phyloP scores from a whole-genome alignment of 2,888 invertebrate species.

The Myathropa florea region DNA sequence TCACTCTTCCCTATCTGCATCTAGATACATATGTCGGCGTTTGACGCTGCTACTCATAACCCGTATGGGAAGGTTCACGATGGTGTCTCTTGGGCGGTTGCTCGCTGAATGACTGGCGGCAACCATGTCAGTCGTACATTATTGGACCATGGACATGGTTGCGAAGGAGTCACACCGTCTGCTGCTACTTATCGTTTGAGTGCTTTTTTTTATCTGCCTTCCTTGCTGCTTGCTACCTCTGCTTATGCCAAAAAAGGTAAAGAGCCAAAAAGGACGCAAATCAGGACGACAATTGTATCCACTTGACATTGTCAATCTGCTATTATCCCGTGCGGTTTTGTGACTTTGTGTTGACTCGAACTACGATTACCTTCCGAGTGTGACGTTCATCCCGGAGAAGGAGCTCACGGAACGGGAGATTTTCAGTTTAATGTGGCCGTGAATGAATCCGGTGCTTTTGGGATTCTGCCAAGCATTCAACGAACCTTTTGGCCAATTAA shows the following conservation, averaged over 20 bases:
- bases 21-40: slow-evolving; percentile 11
- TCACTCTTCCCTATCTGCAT: slow-evolving; percentile 20
- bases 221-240: background rate
- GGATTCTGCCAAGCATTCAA: slow-evolving; percentile 33
- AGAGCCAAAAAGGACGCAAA: background rate
- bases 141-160: slow-evolving; percentile 57
- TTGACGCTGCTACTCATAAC: slow-evolving; percentile 7
- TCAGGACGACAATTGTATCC: slow-evolving; percentile 13
- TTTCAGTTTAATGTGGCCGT: background rate
- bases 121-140: slow-evolving; percentile 58
- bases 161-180: slow-evolving; percentile 19
- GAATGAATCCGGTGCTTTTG: slow-evolving; percentile 1
- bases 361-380: background rate
- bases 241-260: slow-evolving; percentile 15
- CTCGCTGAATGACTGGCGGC: slow-evolving; percentile 38
- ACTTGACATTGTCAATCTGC: slow-evolving; percentile 47
- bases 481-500: slow-evolving; percentile 27
- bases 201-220: background rate
- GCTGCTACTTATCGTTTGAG: slow-evolving; percentile 8
- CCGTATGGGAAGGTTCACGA: slow-evolving; percentile 49
- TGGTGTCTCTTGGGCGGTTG: slow-evolving; percentile 33
- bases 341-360: background rate
- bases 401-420: background rate
- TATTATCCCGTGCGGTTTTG: background rate
- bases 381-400: background rate